phyloP scores from a whole-genome alignment of 2,113 vertebrate species.

The Tympanuchus pallidicinctus region DNA sequence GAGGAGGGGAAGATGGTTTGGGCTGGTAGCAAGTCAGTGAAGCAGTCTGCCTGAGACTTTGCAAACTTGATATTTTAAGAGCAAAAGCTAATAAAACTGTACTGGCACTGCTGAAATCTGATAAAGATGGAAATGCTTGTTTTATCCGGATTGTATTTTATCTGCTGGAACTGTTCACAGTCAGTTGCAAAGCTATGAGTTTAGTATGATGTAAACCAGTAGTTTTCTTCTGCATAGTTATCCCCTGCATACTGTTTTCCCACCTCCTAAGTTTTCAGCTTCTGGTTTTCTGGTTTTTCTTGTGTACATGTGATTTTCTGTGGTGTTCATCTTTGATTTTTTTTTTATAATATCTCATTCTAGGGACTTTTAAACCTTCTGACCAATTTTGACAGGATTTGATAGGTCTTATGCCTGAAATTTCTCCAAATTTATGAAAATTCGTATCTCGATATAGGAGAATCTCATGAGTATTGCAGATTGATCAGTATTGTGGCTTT shows the following conservation, averaged over 20 bases:
- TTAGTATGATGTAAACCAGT: neutral
- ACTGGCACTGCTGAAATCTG: neutral
- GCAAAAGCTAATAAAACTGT: neutral
- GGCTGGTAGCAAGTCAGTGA: neutral
- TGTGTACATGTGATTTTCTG: neutral
- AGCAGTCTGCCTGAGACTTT: neutral
- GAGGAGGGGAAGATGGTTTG: neutral
- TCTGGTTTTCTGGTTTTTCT: neutral
- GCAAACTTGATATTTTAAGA: neutral
- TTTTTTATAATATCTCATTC: neutral
- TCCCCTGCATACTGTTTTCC: fast-evolving
- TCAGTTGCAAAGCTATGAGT: neutral
- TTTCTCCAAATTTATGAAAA: neutral
- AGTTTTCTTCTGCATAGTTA: neutral
- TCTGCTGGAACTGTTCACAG: neutral
- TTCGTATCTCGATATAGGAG: neutral
- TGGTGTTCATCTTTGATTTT: neutral
- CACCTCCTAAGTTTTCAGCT: fast-evolving
- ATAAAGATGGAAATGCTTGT: neutral
- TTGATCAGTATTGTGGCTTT: neutral
- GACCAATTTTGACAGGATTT: neutral
- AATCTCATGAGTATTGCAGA: neutral
- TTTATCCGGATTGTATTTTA: neutral
- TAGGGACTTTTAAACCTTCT: neutral
- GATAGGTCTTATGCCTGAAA: neutral